Base-by-base conservation (phyloP, 2,888 invertebrate genomes). In the Drosophila setosimentum region DNA sequence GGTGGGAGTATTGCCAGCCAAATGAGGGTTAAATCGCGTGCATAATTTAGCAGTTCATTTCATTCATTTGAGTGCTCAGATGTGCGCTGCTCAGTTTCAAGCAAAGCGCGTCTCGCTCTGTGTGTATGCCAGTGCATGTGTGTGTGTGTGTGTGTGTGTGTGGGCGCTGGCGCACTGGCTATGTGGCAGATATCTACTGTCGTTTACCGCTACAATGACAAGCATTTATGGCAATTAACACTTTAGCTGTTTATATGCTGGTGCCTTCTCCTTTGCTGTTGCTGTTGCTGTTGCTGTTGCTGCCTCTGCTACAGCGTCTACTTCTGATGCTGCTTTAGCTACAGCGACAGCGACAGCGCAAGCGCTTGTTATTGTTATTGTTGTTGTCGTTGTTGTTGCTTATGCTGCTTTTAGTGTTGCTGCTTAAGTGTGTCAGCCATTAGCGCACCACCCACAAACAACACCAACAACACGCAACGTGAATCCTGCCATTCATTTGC, bases 221-320 rank as follows among this genome's bases (percentile, higher is more conserved):
- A 92, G 92, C 92, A 93, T 93, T 93, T 93, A 93, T 92, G 91
- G 92, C 93, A 93, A 93, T 93, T 93, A 93, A 93, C 93, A 93
- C 93, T 93, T 93, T 92, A 92, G 91, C 92, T 93, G 92, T 92
- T 93, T 93, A 92, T 89, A 84, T 78, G 88, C 87, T 80, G 80
- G 70, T 82, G 63, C 80, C 60, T 68, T 74, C 65, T 67, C 63
- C 65, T 42, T 60, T 35, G 65, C 35, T 24, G 55, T 21, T 29
- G 68, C 53, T 61, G 70, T 55, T 48, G 59, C 18, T 58, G 51
- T 27, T 32, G 27, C 3, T 33, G 35, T 18, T 78, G 78, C 67
- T 82, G 73, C 81, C 58, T 65, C 71, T 45, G 45, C 21, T 13
- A 45, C 45, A 45, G 45, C 7, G 1, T 69, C 61, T 64, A 42